Evolutionary conservation across 2,888 invertebrate species (phyloP), one percentile per base, ranked within the genome.

Genomic region (Lysandra bellargus): DNA sequence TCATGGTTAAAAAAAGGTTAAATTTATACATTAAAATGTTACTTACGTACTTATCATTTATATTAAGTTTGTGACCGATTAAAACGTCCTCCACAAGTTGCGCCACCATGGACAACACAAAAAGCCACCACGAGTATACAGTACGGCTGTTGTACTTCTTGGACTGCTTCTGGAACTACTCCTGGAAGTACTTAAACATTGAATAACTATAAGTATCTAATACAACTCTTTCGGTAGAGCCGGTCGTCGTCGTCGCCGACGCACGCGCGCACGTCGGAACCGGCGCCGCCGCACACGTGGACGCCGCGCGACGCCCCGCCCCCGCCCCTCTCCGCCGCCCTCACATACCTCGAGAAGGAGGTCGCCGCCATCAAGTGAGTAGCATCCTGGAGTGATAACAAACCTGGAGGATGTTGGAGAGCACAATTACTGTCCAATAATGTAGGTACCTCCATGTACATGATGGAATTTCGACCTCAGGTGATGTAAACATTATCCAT

Each of bases 291-390:
- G 0, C 94, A 94, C 88, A 93, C 94, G 1, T 94, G 94, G 94
- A 82, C 88, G 0, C 91, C 93, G 69, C 33, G 23, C 33, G 57
- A n/a, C 76, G 14, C 6, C 4, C 69, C 85, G 0, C 87, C 90
- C 0, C 83, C 85, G 0, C 87, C 90, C 0, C 83, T 93, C 3
- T 92, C 92, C 17, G 91, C 91, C 83, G 92, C 93, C 80, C 88
- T 94, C 75, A 87, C 90, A 0, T 92, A 88, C 77, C 84, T 94
- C 30, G 94, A 94, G 84, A 94, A 92, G 79, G 94, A 94, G 83
- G 88, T 94, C 14, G 86, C 92, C 79, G 87, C 87, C 79, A 91
- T 94, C 81, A 94, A 92, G 94, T 94, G 83, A 86, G 88, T 82
- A 74, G 1, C 49, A 23, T 53, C 1, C 75, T 44, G 60, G n/a